phyloP scores from a whole-genome alignment of 2,797 vertebrate genomes.

The Pseudochirops cupreus region DNA sequence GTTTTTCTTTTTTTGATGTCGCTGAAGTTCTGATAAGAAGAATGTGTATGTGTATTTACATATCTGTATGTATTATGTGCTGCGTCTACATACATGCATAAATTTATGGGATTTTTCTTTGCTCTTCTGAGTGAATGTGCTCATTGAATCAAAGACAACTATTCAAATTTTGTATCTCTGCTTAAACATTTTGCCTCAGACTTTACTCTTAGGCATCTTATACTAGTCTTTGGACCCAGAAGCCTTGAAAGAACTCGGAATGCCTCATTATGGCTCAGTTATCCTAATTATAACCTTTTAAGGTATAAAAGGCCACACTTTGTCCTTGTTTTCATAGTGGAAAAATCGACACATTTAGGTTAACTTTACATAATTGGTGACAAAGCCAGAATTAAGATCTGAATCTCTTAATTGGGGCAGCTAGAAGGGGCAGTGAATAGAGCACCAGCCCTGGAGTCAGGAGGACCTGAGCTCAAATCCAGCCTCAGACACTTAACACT shows the following conservation, averaged over 20 bases:
- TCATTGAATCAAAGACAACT: background rate
- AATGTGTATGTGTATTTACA: too few relatives aligned
- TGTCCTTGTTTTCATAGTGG: background rate
- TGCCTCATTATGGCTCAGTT: conserved; percentile 23
- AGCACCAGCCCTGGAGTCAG: too few relatives aligned
- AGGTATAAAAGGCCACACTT: conserved; percentile 8
- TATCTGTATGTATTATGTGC: background rate
- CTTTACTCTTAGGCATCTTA: conserved; percentile 27
- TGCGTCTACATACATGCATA: background rate
- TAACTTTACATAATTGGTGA: background rate
- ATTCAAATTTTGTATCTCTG: background rate
- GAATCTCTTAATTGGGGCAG: background rate
- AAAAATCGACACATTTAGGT: background rate
- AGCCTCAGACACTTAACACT: too few relatives aligned
- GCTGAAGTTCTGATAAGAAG: background rate
- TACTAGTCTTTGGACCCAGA: conserved; percentile 47
- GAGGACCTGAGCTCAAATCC: too few relatives aligned
- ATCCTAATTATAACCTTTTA: conserved; percentile 26
- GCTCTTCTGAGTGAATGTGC: background rate
- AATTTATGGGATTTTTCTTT: background rate
- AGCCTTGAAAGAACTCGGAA: conserved; percentile 47
- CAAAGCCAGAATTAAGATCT: conserved; percentile 16
- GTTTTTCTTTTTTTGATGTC: background rate
- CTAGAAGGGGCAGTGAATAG: too few relatives aligned
- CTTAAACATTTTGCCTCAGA: background rate